These are phyloP conservation scores for Macroteleia sp. DNA, from an alignment of 2,888 invertebrate species.

Conservation along the genomic window DNA sequence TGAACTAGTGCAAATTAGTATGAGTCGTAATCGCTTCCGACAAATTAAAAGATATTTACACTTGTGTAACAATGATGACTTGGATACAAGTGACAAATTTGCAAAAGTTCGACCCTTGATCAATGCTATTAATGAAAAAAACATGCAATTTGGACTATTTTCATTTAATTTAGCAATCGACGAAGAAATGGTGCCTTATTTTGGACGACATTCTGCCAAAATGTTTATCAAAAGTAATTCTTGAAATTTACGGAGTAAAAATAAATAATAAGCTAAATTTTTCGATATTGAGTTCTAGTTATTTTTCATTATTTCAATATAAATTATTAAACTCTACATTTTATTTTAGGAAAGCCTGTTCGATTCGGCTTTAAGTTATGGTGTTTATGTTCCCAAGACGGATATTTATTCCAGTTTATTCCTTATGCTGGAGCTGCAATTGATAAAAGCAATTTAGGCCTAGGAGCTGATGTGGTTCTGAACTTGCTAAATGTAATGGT, in stretches of 20 bases:
- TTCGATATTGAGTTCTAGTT: too few relatives aligned
- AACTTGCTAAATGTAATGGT: conserved; percentile 7
- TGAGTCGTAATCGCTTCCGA: too few relatives aligned
- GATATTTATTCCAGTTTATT: conserved; percentile 68
- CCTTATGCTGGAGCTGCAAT: conserved; percentile 67
- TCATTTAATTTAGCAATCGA: conserved; percentile 69
- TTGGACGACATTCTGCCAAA: conserved; percentile 71
- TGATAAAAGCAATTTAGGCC: conserved; percentile 3
- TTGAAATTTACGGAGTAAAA: too few relatives aligned
- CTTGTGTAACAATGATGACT: too few relatives aligned
- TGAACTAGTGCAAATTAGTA: too few relatives aligned
- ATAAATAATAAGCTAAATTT: too few relatives aligned
- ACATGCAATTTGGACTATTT: conserved; percentile 68
- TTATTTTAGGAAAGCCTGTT: conserved; percentile 66
- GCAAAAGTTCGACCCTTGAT: conserved; percentile 68
- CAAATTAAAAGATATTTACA: too few relatives aligned
- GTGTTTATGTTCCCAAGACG: conserved; percentile 69
- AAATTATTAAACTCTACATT: too few relatives aligned
- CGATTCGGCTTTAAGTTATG: conserved; percentile 73
- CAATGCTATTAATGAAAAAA: conserved; percentile 65
- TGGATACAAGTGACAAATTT: conserved; percentile 70
- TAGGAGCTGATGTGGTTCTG: conserved; percentile 32
- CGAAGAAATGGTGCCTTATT: conserved; percentile 68
- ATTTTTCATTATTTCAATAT: too few relatives aligned
- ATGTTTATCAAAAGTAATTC: conserved; percentile 70